Evolutionary conservation across 2,797 vertebrate genomes (phyloP), one percentile per base, ranked within the genome.

Genomic region (Rallus crepitans): DNA sequence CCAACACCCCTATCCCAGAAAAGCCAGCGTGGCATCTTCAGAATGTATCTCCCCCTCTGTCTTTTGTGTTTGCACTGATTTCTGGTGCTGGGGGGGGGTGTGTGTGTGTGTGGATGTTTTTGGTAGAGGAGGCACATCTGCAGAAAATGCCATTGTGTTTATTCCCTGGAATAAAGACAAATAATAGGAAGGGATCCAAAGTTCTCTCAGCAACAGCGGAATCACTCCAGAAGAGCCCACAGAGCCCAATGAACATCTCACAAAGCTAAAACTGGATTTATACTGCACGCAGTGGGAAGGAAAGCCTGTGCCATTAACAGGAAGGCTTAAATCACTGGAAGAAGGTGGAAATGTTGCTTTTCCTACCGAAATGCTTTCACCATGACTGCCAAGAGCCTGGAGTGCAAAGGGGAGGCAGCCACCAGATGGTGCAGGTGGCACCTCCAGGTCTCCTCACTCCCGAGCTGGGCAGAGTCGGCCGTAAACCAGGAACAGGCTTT

Each of bases 361-460:
- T 69, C 60, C 82, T 39, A n/a, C 53, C 3, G 1, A 75, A 83
- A 48, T 17, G 33, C 30, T 72, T 77, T 4, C 1, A 61, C 8
- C 3, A 1, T 28, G 27, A 37, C 11, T 77, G 91, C 86, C 52
- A 59, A 35, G 63, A 77, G 39, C 61, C 70, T 8, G 6, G 25
- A 45, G 23, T 52, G 56, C 45, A 60, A 18, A 45, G 24, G 47
- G 6, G 19, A 28, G 89, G 91, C 82, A 28, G 70, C 86, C 97
- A 96, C 81, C 55, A 97, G 97, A 71, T 93, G 97, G 96, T 57
- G 56, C 8, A 11, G 65, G 80, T 94, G 97, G 57, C n/a, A 83
- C 78, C 85, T 27, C 57, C 1, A 3, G 37, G 40, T 53, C 39
- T 40, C 19, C 55, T 18, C 2, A 2, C 33, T 56, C 50, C 66